Evolutionary conservation across 2,797 vertebrate genomes (phyloP), one percentile per base, ranked within the genome.

Genomic region (Tapera naevia): DNA sequence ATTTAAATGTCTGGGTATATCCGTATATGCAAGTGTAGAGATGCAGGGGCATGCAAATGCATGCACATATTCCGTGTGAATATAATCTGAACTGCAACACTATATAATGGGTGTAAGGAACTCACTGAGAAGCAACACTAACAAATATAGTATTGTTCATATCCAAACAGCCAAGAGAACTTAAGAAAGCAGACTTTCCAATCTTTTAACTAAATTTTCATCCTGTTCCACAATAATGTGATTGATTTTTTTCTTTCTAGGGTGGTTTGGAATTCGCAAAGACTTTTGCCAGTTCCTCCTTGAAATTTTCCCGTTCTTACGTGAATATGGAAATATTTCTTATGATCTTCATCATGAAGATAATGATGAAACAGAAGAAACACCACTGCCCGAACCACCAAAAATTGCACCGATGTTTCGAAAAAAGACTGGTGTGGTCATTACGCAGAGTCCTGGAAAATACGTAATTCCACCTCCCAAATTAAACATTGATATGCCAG

Each of bases 221-320:
- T 60, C 58, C 11, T 75, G 16, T 70, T 91, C 32, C 60, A 28
- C 71, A 79, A 5, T 56, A 54, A 78, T 3, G 3, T 30, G 46
- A 32, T 37, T 39, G 6, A 23, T 45, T 43, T 94, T 75, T 96
- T 97, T 58, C n/a, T n/a, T n/a, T n/a, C n/a, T 91, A 99, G 99
- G 99, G 99, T 99, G 99, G 99, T 99, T 99, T 82, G 99, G 99
- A 80, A 99, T 99, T 95, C 98, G 99, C 51, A 99, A 99, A 95
- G 99, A 99, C 97, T 99, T 99, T 97, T 99, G 99, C 95, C 99
- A 99, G 97, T 99, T 99, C 96, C 98, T 99, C 43, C 94, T 99
- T 95, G 99, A 99, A 97, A 98, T 99, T 94, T 99, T 99, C 96
- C 99, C 99, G 4, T 99, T 99, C 96, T 96, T 99, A 86, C 97